Conservation (phyloP, 2,888 invertebrate species). For the Arctia plantaginis region DNA sequence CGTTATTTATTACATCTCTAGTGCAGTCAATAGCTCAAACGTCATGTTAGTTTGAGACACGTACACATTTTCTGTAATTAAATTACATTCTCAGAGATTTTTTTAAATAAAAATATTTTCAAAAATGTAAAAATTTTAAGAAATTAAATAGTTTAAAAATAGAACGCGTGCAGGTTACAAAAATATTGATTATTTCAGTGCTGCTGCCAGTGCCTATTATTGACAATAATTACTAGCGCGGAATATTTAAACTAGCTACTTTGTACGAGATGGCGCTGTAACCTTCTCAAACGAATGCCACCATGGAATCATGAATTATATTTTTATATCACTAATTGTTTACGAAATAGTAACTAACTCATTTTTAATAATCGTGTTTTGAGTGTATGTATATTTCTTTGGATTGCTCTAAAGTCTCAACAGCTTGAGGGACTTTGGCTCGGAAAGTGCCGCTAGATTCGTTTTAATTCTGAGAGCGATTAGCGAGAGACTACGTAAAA, state of each 20-base stretch:
- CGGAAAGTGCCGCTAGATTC: too few species aligned
- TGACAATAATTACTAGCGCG: neutral
- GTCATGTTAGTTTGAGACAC: neutral
- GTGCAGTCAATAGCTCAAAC: neutral
- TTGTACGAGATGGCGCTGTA: slow-evolving; percentile 32
- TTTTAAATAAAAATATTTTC: neutral
- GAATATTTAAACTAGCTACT: slow-evolving; percentile 20
- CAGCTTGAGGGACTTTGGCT: too few species aligned
- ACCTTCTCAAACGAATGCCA: neutral
- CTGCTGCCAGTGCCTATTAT: neutral
- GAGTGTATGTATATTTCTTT: too few species aligned
- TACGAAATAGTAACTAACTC: too few species aligned
- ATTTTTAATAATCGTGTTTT: too few species aligned
- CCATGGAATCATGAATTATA: neutral
- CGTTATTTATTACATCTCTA: neutral
- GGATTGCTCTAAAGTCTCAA: too few species aligned
- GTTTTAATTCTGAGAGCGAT: too few species aligned
- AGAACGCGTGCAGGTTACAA: neutral
- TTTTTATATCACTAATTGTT: too few species aligned
- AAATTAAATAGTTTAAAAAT: neutral
- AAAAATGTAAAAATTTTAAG: neutral
- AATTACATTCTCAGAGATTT: neutral
- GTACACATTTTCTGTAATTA: neutral
- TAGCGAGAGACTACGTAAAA: too few species aligned
- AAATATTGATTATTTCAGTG: neutral